These are phyloP conservation scores for Tenthredo amoena DNA, from an alignment of 2,888 invertebrate species.

Conservation along the genomic window DNA sequence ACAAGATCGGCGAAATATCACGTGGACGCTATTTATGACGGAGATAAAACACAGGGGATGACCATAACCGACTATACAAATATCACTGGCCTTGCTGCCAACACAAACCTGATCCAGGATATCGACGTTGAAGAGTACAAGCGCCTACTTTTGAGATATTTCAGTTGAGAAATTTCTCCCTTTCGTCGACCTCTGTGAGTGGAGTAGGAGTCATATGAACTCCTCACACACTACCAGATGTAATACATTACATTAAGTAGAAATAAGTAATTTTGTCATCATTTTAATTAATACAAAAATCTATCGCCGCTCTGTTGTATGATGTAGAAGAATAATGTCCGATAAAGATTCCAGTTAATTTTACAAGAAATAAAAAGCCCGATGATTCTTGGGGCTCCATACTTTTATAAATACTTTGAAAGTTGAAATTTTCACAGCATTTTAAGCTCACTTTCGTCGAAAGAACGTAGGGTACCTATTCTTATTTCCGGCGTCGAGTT, in stretches of 20 bases:
- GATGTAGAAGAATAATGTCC: neutral
- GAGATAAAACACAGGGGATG: constrained; percentile 54
- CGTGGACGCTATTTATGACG: constrained; percentile 54
- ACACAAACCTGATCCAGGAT: constrained; percentile 55
- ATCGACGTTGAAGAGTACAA: constrained; percentile 50
- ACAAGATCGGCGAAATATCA: constrained; percentile 6
- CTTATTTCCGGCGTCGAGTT: neutral
- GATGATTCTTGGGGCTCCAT: neutral
- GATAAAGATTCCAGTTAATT: neutral
- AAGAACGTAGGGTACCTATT: neutral
- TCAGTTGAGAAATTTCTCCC: neutral
- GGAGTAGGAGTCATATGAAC: too few relatives aligned
- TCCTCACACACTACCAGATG: too few relatives aligned
- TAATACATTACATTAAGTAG: neutral
- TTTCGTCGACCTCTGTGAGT: neutral
- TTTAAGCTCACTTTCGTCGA: neutral
- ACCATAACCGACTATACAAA: constrained; percentile 58
- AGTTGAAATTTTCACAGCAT: neutral
- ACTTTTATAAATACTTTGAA: neutral
- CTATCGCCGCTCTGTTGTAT: neutral
- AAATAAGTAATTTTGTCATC: neutral
- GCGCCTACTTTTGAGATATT: constrained; percentile 46
- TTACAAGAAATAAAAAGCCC: neutral
- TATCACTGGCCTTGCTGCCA: constrained; percentile 34
- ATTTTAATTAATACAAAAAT: neutral